These are phyloP conservation scores for Steinernema scapterisci DNA, from an alignment of 2,888 invertebrate genomes.

Conservation along the genomic window DNA sequence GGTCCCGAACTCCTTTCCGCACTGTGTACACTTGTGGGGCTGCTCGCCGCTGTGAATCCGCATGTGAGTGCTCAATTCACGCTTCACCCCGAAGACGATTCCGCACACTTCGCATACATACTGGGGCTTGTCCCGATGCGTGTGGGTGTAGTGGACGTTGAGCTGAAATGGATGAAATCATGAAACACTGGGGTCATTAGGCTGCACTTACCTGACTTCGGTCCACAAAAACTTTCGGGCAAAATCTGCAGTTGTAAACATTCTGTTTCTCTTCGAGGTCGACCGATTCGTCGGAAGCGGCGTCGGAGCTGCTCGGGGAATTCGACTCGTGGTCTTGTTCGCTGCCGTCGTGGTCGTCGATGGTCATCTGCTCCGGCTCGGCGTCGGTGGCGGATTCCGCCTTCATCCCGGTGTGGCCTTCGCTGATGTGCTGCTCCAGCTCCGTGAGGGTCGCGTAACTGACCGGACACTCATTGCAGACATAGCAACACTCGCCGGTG, in stretches of 20 bases:
- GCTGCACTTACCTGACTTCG: constrained; percentile 41
- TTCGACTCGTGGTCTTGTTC: constrained; percentile 33
- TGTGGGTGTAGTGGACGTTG: constrained; percentile 65
- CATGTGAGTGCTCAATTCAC: constrained; percentile 68
- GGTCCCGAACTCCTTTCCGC: constrained; percentile 70
- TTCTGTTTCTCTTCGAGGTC: constrained; percentile 34
- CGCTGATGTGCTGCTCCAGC: constrained; percentile 45
- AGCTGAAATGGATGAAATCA: constrained; percentile 30
- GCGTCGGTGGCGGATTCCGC: not conserved
- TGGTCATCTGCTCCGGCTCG: not conserved
- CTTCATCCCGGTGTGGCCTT: constrained; percentile 33
- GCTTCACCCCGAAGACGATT: constrained; percentile 68
- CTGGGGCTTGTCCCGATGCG: constrained; percentile 66
- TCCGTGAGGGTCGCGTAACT: constrained; percentile 43
- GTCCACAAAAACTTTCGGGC: constrained; percentile 42
- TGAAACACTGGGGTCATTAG: not conserved
- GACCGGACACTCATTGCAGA: constrained; percentile 52
- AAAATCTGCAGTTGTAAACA: constrained; percentile 45
- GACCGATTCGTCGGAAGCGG: constrained; percentile 38
- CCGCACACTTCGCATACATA: constrained; percentile 68
- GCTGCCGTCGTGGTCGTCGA: not conserved
- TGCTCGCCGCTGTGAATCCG: constrained; percentile 69
- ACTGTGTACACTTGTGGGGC: constrained; percentile 67
- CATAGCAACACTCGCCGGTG: constrained; percentile 48
- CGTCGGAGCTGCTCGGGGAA: constrained; percentile 44